Conservation (phyloP, 2,797 vertebrate species). For the Hirundo rustica region DNA sequence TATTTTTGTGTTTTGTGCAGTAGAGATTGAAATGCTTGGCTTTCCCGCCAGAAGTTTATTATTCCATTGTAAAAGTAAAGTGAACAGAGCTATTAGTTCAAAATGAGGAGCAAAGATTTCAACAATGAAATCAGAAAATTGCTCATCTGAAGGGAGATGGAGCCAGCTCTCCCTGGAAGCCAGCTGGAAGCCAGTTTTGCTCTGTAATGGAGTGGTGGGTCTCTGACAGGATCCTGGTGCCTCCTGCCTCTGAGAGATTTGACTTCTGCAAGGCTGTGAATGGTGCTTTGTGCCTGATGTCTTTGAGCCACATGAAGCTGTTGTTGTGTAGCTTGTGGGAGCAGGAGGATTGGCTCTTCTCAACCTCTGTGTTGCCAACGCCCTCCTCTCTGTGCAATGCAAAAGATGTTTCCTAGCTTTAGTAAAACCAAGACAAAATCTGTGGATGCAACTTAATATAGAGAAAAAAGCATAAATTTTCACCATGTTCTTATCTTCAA, state of each 20-base stretch:
- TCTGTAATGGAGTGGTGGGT: not conserved
- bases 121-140: slow-evolving; percentile 14
- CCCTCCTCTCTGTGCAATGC: not conserved
- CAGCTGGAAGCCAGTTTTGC: slow-evolving; percentile 24
- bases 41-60: slow-evolving; percentile 38
- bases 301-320: slow-evolving; percentile 4
- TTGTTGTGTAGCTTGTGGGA: not conserved
- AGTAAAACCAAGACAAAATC: not conserved
- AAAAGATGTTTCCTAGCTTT: slow-evolving; percentile 1
- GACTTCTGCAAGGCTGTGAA: not conserved
- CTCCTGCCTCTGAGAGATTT: not conserved
- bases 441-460: not conserved
- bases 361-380: not conserved
- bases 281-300: not conserved
- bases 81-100: not conserved
- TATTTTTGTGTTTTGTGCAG: slow-evolving; percentile 3
- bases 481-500: not conserved
- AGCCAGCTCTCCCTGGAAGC: slow-evolving; percentile 27
- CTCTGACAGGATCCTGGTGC: not conserved
- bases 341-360: not conserved
- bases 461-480: not conserved
- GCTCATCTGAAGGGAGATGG: not conserved
- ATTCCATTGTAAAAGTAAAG: slow-evolving; percentile 24
- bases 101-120: slow-evolving; percentile 22
- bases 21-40: slow-evolving; percentile 2